Percentiles rank a stretch among this genome's conserved stretches.
Evolutionary conservation across 2,113 vertebrate species (phyloP).

Genomic region (Notarius lentiginosus): DNA sequence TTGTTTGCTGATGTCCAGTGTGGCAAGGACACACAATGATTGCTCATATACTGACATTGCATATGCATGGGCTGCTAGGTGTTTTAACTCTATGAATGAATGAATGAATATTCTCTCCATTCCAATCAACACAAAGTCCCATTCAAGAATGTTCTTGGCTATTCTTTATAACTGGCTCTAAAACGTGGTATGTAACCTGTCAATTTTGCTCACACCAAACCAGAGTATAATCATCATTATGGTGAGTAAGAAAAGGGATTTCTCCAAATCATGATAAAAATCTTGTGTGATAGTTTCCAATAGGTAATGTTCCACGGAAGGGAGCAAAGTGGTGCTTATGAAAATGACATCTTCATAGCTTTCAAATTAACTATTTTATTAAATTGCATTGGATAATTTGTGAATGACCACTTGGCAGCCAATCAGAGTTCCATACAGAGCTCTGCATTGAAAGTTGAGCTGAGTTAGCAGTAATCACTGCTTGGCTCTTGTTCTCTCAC

Average conservation of each 20-base stretch:
- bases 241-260: background rate
- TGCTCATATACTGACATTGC: background rate
- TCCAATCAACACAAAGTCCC: background rate
- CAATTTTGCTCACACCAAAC: background rate
- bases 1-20: no score
- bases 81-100: background rate
- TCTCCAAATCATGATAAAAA: background rate
- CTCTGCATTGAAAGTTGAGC: slow-evolving; percentile 9
- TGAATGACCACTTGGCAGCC: slow-evolving; percentile 12
- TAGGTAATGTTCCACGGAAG: background rate
- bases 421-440: slow-evolving; percentile 23
- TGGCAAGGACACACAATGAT: background rate
- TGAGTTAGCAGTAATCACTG: background rate
- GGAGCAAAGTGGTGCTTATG: slow-evolving; percentile 3
- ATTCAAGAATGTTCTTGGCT: background rate
- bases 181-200: background rate
- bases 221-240: background rate
- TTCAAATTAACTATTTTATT: slow-evolving; percentile 12
- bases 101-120: background rate
- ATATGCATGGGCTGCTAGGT: background rate
- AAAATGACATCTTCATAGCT: slow-evolving; percentile 13
- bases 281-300: background rate
- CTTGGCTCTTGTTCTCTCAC: background rate
- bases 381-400: slow-evolving; percentile 19
- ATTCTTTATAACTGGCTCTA: background rate